Evolutionary conservation across 2,113 vertebrate genomes (phyloP).

Genomic region (Spea multiplicata): DNA sequence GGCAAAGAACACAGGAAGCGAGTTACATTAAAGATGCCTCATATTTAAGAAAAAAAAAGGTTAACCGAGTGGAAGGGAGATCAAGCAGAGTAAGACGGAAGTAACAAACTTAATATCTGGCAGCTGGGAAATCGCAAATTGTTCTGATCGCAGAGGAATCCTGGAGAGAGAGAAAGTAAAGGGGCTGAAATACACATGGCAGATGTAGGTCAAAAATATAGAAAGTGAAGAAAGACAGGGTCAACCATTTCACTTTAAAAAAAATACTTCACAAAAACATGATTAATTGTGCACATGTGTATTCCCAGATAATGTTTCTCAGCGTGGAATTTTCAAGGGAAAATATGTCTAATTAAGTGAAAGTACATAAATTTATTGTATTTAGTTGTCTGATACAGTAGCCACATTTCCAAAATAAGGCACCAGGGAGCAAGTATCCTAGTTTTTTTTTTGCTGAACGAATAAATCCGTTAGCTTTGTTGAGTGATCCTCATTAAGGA

Average conservation of each 20-base stretch:
- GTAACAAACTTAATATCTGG: slow-evolving; percentile 33
- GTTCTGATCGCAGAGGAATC: slow-evolving; percentile 22
- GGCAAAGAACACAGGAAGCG: neutral
- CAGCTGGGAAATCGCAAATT: slow-evolving; percentile 15
- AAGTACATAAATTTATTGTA: too few species aligned
- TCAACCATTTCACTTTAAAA: neutral
- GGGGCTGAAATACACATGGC: neutral
- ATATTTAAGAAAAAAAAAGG: slow-evolving; percentile 2
- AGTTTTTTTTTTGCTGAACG: too few species aligned
- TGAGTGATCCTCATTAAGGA: too few species aligned
- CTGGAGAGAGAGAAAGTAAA: neutral
- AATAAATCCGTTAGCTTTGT: too few species aligned
- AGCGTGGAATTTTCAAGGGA: neutral
- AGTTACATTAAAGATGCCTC: neutral
- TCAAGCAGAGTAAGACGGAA: slow-evolving; percentile 15
- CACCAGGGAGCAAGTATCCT: too few species aligned
- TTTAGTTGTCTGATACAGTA: too few species aligned
- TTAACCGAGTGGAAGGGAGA: slow-evolving; percentile 9
- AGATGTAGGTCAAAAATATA: neutral
- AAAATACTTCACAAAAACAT: neutral
- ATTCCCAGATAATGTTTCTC: neutral
- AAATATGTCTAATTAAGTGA: too few species aligned
- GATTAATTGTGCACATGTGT: slow-evolving; percentile 1
- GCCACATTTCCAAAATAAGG: too few species aligned
- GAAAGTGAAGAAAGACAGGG: neutral